Evolutionary conservation across 2,113 vertebrate genomes (phyloP).

Genomic region (Zingel zingel): DNA sequence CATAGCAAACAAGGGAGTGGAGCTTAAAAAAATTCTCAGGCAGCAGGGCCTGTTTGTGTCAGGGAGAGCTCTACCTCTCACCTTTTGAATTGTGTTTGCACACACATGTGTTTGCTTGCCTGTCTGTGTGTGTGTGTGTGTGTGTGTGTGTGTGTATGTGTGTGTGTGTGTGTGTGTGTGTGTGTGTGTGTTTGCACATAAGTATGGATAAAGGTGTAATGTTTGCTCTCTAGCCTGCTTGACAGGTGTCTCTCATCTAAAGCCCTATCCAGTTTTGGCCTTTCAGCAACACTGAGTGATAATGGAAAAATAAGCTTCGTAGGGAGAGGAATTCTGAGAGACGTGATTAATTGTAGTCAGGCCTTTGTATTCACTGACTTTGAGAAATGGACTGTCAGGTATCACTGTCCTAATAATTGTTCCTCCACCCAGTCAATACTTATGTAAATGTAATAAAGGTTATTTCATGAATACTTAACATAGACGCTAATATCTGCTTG

Average conservation of each 20-base stretch:
- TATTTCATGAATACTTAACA: constrained; percentile 6
- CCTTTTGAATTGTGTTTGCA: constrained; percentile 61
- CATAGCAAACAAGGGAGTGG: constrained; percentile 76
- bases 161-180: too few species aligned
- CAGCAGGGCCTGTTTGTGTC: constrained; percentile 53
- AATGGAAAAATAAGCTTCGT: constrained; percentile 67
- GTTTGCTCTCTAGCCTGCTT: constrained; percentile 67
- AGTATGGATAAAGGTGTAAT: constrained; percentile 65
- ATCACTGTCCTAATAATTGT: constrained; percentile 44
- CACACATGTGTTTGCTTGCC: constrained; percentile 67
- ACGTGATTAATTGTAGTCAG: constrained; percentile 45
- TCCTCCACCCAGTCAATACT: constrained; percentile 32
- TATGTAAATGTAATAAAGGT: constrained; percentile 1
- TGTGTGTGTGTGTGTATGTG: too few species aligned
- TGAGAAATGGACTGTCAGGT: constrained; percentile 35
- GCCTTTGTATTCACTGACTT: constrained; percentile 51
- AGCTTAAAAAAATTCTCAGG: constrained; percentile 37
- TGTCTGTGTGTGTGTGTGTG: constrained; percentile 32
- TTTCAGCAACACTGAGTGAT: constrained; percentile 50
- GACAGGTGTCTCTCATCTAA: constrained; percentile 74
- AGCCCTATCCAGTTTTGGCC: constrained; percentile 39
- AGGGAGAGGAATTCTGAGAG: constrained; percentile 41
- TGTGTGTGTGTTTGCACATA: constrained; percentile 59
- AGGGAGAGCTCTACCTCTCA: constrained; percentile 59
- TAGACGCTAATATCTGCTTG: constrained; percentile 18